These are phyloP conservation scores for Tetranychus piercei DNA, from an alignment of 2,888 invertebrate genomes.

Conservation along the genomic window DNA sequence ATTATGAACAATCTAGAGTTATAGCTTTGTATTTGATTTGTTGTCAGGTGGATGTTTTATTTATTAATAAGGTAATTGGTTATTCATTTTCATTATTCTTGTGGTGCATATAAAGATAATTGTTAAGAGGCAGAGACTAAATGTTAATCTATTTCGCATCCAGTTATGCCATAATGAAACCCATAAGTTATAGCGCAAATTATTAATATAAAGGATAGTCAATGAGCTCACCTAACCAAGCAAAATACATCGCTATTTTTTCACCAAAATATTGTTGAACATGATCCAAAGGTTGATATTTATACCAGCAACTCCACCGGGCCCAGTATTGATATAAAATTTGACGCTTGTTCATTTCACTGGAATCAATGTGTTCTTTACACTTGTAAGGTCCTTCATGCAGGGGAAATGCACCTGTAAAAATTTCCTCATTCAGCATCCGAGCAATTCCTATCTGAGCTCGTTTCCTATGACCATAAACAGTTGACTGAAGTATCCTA, in stretches of 20 bases:
- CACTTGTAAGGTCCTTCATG: constrained; percentile 36
- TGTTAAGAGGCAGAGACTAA: too few relatives aligned
- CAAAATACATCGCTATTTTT: constrained; percentile 42
- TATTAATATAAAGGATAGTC: too few relatives aligned
- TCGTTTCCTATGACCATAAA: constrained; percentile 39
- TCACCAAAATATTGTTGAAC: constrained; percentile 43
- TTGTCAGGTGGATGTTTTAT: too few relatives aligned
- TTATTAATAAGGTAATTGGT: too few relatives aligned
- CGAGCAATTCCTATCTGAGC: constrained; percentile 41
- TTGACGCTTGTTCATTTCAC: constrained; percentile 35
- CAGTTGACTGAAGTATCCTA: constrained; percentile 38
- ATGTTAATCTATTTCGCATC: too few relatives aligned
- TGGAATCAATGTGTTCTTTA: background rate
- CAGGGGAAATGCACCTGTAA: constrained; percentile 39
- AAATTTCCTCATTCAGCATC: constrained; percentile 38
- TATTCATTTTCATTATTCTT: too few relatives aligned
- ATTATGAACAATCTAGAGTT: too few relatives aligned
- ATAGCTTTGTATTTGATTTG: too few relatives aligned
- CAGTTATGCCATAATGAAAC: too few relatives aligned
- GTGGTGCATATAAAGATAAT: too few relatives aligned
- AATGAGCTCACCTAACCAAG: constrained; percentile 34
- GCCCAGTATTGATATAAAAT: constrained; percentile 41
- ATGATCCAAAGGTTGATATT: constrained; percentile 42
- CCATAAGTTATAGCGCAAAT: too few relatives aligned
- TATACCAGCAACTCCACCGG: constrained; percentile 39